Percentiles rank a stretch among this genome's conserved stretches.
Evolutionary conservation across 2,888 invertebrate genomes (phyloP).

Genomic region (Heliothis peltigera): DNA sequence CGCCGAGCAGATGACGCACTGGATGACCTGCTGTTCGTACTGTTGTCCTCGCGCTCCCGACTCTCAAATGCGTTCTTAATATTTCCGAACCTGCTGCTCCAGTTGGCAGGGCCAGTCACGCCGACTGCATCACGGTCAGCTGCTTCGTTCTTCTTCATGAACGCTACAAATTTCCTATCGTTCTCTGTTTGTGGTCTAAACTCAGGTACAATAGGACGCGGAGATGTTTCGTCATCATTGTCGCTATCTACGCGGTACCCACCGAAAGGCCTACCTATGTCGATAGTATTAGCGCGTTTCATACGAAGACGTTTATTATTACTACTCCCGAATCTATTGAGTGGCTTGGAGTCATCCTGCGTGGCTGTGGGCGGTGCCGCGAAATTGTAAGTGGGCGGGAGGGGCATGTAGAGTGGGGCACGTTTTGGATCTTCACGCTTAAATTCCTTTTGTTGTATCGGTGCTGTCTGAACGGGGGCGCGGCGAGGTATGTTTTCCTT

Average conservation of each 20-base stretch:
- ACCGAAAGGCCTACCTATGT: constrained; percentile 94
- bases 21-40: constrained; percentile 76
- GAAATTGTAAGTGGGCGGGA: constrained; percentile 85
- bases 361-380: constrained; percentile 74
- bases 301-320: constrained; percentile 92
- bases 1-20: constrained; percentile 88
- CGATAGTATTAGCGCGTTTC: constrained; percentile 97
- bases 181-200: constrained; percentile 96
- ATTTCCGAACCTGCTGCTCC: constrained; percentile 95
- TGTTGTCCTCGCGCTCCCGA: constrained; percentile 75
- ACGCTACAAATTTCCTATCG: constrained; percentile 95
- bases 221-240: constrained; percentile 83
- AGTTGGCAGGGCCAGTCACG: constrained; percentile 88
- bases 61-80: constrained; percentile 95
- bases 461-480: constrained; percentile 56
- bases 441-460: constrained; percentile 60
- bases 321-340: constrained; percentile 84
- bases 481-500: constrained; percentile 65
- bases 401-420: constrained; percentile 77
- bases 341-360: constrained; percentile 80
- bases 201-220: constrained; percentile 89
- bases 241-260: constrained; percentile 88
- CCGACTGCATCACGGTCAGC: constrained; percentile 63
- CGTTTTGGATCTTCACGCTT: constrained; percentile 72
- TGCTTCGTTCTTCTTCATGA: constrained; percentile 93